phyloP scores from a whole-genome alignment of 2,113 vertebrate genomes.

The Anolis carolinensis region DNA sequence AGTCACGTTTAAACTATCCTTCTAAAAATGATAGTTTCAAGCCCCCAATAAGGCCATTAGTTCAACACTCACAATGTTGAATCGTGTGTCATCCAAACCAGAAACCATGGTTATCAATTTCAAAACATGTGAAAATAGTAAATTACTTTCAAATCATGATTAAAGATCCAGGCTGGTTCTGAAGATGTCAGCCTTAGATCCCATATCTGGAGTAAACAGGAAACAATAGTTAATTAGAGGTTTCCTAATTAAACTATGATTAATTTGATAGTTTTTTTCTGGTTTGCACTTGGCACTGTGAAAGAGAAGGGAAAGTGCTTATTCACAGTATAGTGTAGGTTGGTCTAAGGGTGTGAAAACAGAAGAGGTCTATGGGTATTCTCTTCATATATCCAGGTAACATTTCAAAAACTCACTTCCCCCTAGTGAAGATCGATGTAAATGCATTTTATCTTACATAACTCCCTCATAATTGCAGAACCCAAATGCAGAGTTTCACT shows the following conservation, averaged over 20 bases:
- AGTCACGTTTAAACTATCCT: background rate
- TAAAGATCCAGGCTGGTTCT: no score
- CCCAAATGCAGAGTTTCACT: no score
- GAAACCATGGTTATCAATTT: background rate
- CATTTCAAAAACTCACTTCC: background rate
- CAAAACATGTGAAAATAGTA: background rate
- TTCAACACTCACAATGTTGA: background rate
- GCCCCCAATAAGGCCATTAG: background rate
- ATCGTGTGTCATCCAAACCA: no score
- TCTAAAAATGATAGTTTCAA: background rate
- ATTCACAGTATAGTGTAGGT: background rate
- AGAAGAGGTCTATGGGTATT: background rate
- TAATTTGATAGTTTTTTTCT: no score
- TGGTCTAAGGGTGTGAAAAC: background rate
- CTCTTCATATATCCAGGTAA: background rate
- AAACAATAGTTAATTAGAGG: background rate
- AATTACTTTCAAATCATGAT: no score
- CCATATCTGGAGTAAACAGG: background rate
- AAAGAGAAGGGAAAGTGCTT: background rate
- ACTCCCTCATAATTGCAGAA: no score
- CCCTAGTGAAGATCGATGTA: background rate
- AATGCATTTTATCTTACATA: background rate
- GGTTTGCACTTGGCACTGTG: background rate
- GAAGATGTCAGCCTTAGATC: background rate
- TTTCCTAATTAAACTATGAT: background rate